These are phyloP conservation scores for Penaeus vannamei DNA, from an alignment of 1,140 invertebrate genomes.

Conservation along the genomic window DNA sequence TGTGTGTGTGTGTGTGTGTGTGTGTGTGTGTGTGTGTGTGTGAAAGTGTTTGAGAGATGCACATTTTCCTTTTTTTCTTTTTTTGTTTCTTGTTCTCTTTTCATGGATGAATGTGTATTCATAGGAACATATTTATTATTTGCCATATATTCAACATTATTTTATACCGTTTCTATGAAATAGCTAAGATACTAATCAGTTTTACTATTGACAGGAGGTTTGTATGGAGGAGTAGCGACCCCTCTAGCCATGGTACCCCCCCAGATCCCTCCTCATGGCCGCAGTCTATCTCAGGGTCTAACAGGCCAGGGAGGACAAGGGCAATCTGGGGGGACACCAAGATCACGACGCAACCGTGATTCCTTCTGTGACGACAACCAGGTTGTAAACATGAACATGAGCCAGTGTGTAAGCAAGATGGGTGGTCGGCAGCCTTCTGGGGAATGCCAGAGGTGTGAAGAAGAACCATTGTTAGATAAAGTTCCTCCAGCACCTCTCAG, in stretches of 20 bases:
- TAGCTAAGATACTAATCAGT: background rate
- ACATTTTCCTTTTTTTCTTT: too few relatives aligned
- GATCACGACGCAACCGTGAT: slow-evolving; percentile 54
- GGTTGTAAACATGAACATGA: slow-evolving; percentile 46
- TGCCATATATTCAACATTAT: background rate
- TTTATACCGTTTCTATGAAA: background rate
- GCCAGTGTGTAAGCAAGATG: slow-evolving; percentile 43
- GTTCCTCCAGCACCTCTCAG: slow-evolving; percentile 52
- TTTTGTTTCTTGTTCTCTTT: too few relatives aligned
- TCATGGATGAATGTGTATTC: too few relatives aligned
- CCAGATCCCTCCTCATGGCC: slow-evolving; percentile 74
- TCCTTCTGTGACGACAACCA: slow-evolving; percentile 54
- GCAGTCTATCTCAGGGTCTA: slow-evolving; percentile 59
- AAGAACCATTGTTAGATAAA: slow-evolving; percentile 53
- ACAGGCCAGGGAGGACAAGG: slow-evolving; percentile 48
- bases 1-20: too few relatives aligned
- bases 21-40: too few relatives aligned
- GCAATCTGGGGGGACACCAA: slow-evolving; percentile 49
- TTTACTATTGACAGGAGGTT: slow-evolving; percentile 42
- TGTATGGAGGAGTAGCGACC: slow-evolving; percentile 77
- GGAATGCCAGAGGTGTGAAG: slow-evolving; percentile 60
- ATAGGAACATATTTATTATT: background rate
- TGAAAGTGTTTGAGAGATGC: too few relatives aligned
- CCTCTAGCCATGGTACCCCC: slow-evolving; percentile 77
- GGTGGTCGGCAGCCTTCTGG: slow-evolving; percentile 45